Base-by-base conservation (phyloP, 2,797 vertebrate genomes). In the Sebastes kiyomatsui region DNA sequence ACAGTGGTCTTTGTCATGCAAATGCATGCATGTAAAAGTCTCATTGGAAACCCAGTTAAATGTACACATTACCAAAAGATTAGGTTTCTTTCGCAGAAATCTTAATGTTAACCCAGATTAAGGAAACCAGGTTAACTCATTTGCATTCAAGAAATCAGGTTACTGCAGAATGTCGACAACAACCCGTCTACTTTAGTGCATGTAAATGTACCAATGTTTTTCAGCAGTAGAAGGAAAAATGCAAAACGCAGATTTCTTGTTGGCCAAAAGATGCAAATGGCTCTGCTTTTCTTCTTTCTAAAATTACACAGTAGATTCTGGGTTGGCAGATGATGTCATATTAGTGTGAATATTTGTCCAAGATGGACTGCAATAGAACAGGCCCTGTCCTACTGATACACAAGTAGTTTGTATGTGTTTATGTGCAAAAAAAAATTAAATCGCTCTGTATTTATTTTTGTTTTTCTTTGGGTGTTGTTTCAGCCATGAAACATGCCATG, bases 121-220 rank as follows among this genome's bases (percentile, higher is more conserved):
- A 78, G 58, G 35, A 81, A 75, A 77, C 35, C 62, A 72, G 77
- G 67, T 77, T 81, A 49, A 80, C 23, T 33, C 32, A 73, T 87
- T 86, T 80, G 81, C 69, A 77, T 82, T 80, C 7, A 23, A 64
- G 62, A 81, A 84, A 75, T 75, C 60, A 64, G 83, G 72, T 82
- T 81, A 77, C 60, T 58, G 85, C 75, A 72, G 80, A 67, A 60
- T 14, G 72, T 66, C 6, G 7, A 72, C 64, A 80, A 61, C 72
- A 74, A 61, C 27, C 3, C 4, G 3, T 28, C 58, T 38, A 3
- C 55, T 38, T 30, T 5, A 62, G 65, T 38, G 23, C 62, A 59
- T 78, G 68, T 66, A 64, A 55, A 77, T 66, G 33, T 16, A 12
- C 20, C 68, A 20, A 3, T 67, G 71, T 81, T 73, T 81, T 65